phyloP scores from a whole-genome alignment of 1,140 invertebrate genomes.

The Ostrea edulis region DNA sequence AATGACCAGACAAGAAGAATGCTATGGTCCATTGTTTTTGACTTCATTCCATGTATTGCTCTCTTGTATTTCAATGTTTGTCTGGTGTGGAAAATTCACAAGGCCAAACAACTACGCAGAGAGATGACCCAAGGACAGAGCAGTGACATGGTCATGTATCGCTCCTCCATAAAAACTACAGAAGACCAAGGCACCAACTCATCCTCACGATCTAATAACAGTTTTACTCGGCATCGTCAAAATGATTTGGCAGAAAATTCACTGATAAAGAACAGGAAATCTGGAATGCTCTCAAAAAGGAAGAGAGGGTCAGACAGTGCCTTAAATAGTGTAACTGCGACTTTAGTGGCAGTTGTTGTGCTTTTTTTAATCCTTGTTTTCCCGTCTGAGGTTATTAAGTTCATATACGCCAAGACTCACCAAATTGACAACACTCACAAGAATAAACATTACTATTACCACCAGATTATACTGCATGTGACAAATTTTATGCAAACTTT shows the following conservation, averaged over 20 bases:
- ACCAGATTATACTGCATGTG: slow-evolving; percentile 68
- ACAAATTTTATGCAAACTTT: slow-evolving; percentile 78
- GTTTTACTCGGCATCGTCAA: slow-evolving; percentile 30
- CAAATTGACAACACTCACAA: slow-evolving; percentile 25
- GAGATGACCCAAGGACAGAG: slow-evolving; percentile 66
- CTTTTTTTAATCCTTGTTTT: slow-evolving; percentile 77
- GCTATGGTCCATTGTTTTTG: slow-evolving; percentile 72
- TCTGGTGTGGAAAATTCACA: slow-evolving; percentile 74
- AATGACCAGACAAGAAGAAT: slow-evolving; percentile 60
- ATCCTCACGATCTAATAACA: slow-evolving; percentile 41
- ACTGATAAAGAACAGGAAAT: not conserved
- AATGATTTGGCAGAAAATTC: not conserved
- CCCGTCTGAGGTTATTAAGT: slow-evolving; percentile 76
- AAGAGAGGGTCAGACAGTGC: slow-evolving; percentile 67
- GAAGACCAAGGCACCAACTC: slow-evolving; percentile 40
- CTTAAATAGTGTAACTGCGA: slow-evolving; percentile 76
- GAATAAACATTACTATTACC: slow-evolving; percentile 43
- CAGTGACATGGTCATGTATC: slow-evolving; percentile 41
- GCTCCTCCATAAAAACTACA: slow-evolving; percentile 38
- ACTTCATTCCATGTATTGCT: slow-evolving; percentile 74
- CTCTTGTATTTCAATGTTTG: slow-evolving; percentile 75
- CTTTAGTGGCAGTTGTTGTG: slow-evolving; percentile 75
- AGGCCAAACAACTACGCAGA: slow-evolving; percentile 69
- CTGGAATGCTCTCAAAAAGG: not conserved
- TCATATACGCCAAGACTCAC: slow-evolving; percentile 58